A percentile compares a stretch with the other conserved stretches of the same genome.
phyloP scores from a whole-genome alignment of 2,113 vertebrate species.

The Xenus cinereus region DNA sequence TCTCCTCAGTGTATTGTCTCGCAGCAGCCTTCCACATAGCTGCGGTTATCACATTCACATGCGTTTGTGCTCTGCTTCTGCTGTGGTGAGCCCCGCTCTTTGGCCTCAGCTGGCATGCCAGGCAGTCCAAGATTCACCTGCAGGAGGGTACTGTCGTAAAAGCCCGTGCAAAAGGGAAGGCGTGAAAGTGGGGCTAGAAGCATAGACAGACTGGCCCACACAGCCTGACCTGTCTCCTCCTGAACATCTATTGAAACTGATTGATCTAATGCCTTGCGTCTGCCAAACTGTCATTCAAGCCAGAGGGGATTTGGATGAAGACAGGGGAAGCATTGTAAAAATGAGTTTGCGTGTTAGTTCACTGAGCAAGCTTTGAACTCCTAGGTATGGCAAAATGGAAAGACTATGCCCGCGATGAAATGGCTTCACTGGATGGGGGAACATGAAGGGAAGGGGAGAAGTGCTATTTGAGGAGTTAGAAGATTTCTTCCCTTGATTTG shows the following conservation, averaged over 20 bases:
- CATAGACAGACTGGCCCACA: slow-evolving; percentile 30
- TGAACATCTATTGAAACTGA: slow-evolving; percentile 79
- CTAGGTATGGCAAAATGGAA: slow-evolving; percentile 42
- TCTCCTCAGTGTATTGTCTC: background rate
- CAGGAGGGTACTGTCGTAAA: background rate
- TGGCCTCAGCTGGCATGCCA: background rate
- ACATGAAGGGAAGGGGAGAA: background rate
- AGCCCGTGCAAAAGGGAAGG: background rate
- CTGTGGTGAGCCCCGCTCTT: background rate
- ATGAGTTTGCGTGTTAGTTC: slow-evolving; percentile 56
- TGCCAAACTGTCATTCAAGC: slow-evolving; percentile 83
- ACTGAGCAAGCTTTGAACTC: slow-evolving; percentile 69
- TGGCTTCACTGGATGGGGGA: slow-evolving; percentile 3
- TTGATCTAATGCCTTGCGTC: slow-evolving; percentile 82
- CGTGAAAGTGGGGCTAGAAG: background rate
- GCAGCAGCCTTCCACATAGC: background rate
- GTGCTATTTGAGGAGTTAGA: slow-evolving; percentile 21
- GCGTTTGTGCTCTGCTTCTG: background rate
- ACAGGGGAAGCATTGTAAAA: slow-evolving; percentile 66
- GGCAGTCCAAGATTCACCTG: background rate
- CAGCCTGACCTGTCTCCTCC: slow-evolving; percentile 51
- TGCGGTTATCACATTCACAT: background rate
- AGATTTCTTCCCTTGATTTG: slow-evolving; percentile 69
- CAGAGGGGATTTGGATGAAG: slow-evolving; percentile 76
- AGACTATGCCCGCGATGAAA: slow-evolving; percentile 37